Percentiles rank a stretch among this genome's conserved stretches.
Evolutionary conservation across 2,888 invertebrate species (phyloP).

Genomic region (Anticlea derivata): DNA sequence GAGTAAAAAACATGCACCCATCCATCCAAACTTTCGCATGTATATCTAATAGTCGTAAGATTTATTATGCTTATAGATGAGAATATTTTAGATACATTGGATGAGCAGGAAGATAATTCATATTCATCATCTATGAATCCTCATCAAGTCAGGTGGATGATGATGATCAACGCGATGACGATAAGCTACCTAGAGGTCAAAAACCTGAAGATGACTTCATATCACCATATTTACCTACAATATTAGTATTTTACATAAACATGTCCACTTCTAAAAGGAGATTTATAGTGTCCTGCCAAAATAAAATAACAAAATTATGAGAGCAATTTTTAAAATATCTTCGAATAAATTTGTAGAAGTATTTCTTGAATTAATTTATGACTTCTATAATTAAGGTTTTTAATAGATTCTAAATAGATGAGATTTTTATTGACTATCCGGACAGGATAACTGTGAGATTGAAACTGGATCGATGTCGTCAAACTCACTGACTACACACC

Average conservation of each 20-base stretch:
- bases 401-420: slow-evolving; percentile 7
- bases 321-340: slow-evolving; percentile 19
- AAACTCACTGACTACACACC: too few relatives aligned
- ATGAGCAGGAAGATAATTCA: too few relatives aligned
- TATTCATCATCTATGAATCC: too few relatives aligned
- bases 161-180: too few relatives aligned
- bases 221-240: slow-evolving; percentile 1
- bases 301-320: slow-evolving; percentile 15
- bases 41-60: too few relatives aligned
- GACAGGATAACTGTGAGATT: background rate
- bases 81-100: too few relatives aligned
- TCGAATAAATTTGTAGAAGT: slow-evolving; percentile 7
- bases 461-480: too few relatives aligned
- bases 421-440: slow-evolving; percentile 7
- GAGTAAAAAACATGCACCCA: too few relatives aligned
- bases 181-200: slow-evolving; percentile 15
- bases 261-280: too few relatives aligned
- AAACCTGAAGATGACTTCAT: slow-evolving; percentile 14
- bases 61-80: too few relatives aligned
- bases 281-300: background rate
- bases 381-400: slow-evolving; percentile 6
- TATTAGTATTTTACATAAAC: slow-evolving; percentile 9
- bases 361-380: slow-evolving; percentile 16
- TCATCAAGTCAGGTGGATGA: too few relatives aligned
- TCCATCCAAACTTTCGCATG: too few relatives aligned